Percentiles rank a stretch among this genome's conserved stretches.
These are phyloP conservation scores for Dendrocincla fuliginosa DNA, from an alignment of 2,797 vertebrate genomes.

Conservation along the genomic window DNA sequence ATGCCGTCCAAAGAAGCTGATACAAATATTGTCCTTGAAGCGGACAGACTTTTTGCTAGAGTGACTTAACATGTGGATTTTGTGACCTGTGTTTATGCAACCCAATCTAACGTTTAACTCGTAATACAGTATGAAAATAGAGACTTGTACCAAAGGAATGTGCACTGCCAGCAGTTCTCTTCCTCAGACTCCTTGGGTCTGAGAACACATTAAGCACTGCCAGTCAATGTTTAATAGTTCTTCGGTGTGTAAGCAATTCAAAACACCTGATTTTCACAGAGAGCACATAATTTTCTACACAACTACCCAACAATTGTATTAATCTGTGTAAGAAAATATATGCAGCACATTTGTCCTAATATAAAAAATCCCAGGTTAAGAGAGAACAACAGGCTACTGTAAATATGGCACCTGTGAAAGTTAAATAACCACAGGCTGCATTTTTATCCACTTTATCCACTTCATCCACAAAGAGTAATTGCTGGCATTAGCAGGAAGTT, in stretches of 20 bases:
- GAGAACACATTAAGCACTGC: background rate
- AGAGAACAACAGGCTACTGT: background rate
- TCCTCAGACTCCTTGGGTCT: background rate
- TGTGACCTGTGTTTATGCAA: slow-evolving; percentile 21
- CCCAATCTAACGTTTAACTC: slow-evolving; percentile 1
- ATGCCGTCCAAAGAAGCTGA: background rate
- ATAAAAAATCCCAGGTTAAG: background rate
- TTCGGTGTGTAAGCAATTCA: background rate
- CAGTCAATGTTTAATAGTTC: background rate
- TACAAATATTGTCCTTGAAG: background rate
- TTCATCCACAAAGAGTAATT: background rate
- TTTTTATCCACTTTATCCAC: slow-evolving; percentile 26
- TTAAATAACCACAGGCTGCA: background rate
- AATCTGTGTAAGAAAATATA: background rate
- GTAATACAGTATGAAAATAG: background rate
- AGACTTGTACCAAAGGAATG: slow-evolving; percentile 20
- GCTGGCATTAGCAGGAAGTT: background rate
- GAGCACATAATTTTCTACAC: background rate
- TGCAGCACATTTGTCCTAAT: background rate
- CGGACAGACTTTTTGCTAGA: background rate
- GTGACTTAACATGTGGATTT: background rate
- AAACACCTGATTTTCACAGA: background rate
- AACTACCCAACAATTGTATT: background rate
- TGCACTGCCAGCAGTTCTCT: slow-evolving; percentile 10
- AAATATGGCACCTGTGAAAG: slow-evolving; percentile 13